Conservation (phyloP, 2,888 invertebrate species). For the Invenusta paracnida region DNA sequence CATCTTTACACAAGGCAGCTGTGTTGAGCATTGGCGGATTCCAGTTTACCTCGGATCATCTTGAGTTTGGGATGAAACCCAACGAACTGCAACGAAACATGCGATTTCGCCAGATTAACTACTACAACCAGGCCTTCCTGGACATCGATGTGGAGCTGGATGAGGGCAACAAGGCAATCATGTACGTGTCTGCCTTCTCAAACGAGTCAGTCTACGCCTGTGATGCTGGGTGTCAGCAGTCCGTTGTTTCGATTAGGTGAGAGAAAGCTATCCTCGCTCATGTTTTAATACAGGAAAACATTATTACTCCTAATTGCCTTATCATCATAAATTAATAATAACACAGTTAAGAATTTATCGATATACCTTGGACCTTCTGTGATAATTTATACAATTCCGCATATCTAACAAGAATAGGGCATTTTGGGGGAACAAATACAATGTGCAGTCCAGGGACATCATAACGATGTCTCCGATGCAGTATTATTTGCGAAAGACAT, state of each 20-base stretch:
- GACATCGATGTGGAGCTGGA: slow-evolving; percentile 78
- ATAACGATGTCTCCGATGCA: too few relatives aligned
- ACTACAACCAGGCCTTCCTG: slow-evolving; percentile 73
- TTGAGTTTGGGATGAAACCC: slow-evolving; percentile 83
- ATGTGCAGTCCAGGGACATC: too few relatives aligned
- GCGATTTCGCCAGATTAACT: slow-evolving; percentile 62
- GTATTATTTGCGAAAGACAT: too few relatives aligned
- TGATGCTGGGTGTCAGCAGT: slow-evolving; percentile 83
- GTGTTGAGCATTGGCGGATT: slow-evolving; percentile 67
- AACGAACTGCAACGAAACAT: slow-evolving; percentile 81
- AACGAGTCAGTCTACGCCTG: slow-evolving; percentile 80
- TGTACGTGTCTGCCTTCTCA: neutral
- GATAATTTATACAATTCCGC: too few relatives aligned
- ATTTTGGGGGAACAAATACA: too few relatives aligned
- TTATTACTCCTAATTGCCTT: too few relatives aligned
- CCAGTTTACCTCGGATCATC: slow-evolving; percentile 79
- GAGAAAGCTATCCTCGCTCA: too few relatives aligned
- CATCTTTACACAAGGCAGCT: slow-evolving; percentile 48
- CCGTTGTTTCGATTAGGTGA: slow-evolving; percentile 66
- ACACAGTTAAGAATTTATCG: too few relatives aligned
- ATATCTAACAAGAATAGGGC: too few relatives aligned
- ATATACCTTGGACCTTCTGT: too few relatives aligned
- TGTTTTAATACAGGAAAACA: too few relatives aligned
- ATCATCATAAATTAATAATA: too few relatives aligned
- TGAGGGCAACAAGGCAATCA: slow-evolving; percentile 63